Base-by-base conservation (phyloP, 1,140 invertebrate genomes). In the Procambarus clarkii region DNA sequence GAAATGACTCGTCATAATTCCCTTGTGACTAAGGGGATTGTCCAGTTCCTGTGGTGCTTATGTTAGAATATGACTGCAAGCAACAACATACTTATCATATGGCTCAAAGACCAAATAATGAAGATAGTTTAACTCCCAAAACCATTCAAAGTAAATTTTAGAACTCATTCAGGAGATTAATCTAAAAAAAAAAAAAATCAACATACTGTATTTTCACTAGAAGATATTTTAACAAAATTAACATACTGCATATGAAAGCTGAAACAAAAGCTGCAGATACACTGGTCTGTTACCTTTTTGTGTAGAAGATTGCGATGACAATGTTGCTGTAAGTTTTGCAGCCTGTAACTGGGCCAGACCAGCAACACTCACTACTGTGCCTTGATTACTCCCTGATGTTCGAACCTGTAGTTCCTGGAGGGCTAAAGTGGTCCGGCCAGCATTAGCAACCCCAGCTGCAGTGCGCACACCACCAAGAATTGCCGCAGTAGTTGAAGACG, bases 301-400 rank as follows among this genome's bases (percentile, higher is more conserved):
- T 44, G 74, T 74, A 48, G 92, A 77, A 64, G 90, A 78, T 48
- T 82, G 83, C 46, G 91, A 88, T 44, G 89, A 34, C 15, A 92
- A 64, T 71, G 90, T 94, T 50, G 94, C 94, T 2, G 94, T 94
- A 91, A 92, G 83, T 84, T 92, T 94, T 58, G 94, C 94, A 7
- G 94, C 93, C 92, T 95, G 94, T 34, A 94, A 92, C 83, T 94
- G 94, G 4, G 94, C 93, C 8, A 95, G 92, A 80, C 93, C 93
- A n/a, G 94, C 60, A 15, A 95, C 94, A 82, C 94, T 94, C 64
- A 94, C 94, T 5, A 94, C 94, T 83, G 94, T 93, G 13, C 92
- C 92, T 84, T 71, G 93, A 77, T 92, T 86, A 91, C 78, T 92
- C n/a, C 82, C 87, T 78, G 83, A 86, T 69, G 92, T 90, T 48